Conservation (phyloP, 2,797 vertebrate species). For the Sparus aurata region DNA sequence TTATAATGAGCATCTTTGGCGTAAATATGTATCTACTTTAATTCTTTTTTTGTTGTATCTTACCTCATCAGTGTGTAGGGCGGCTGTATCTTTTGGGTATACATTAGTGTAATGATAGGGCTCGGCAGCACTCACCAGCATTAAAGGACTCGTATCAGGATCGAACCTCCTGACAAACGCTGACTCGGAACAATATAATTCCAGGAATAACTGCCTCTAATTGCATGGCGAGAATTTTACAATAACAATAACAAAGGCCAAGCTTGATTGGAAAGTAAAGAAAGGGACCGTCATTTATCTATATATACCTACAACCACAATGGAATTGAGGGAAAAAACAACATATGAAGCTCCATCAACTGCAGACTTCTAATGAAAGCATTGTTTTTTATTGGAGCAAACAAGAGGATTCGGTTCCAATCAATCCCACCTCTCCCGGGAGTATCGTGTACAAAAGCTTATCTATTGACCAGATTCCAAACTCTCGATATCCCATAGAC, state of each 20-base stretch:
- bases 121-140: background rate
- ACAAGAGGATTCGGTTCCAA: constrained; percentile 57
- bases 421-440: constrained; percentile 53
- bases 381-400: constrained; percentile 41
- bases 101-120: background rate
- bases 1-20: background rate
- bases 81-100: background rate
- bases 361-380: constrained; percentile 40
- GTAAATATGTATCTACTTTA: background rate
- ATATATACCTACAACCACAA: constrained; percentile 6
- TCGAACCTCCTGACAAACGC: background rate
- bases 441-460: constrained; percentile 49
- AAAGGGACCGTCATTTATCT: constrained; percentile 9
- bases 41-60: too few species aligned
- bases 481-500: constrained; percentile 42
- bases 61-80: background rate
- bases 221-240: background rate
- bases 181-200: constrained; percentile 5
- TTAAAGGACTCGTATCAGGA: background rate
- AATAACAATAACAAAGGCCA: background rate
- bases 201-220: background rate
- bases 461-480: constrained; percentile 58
- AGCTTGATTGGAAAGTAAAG: background rate
- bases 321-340: constrained; percentile 2
- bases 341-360: constrained; percentile 15